phyloP scores from a whole-genome alignment of 2,888 invertebrate genomes.

The Trissonchulus sp. region DNA sequence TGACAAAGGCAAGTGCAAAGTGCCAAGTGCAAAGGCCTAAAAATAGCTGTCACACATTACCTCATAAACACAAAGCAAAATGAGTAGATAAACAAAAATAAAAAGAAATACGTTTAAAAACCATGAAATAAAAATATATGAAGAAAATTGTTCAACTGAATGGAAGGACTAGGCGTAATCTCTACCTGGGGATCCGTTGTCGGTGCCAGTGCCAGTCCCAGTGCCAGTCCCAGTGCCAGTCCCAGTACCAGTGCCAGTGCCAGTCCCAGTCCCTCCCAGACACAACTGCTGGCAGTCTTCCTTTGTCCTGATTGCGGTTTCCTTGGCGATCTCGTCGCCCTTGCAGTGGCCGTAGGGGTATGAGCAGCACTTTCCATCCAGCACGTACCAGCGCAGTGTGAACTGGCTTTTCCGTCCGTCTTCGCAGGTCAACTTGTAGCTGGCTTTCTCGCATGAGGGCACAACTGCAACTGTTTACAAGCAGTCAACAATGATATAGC shows the following conservation, averaged over 20 bases:
- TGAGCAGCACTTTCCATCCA: slow-evolving; percentile 27
- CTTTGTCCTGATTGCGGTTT: slow-evolving; percentile 19
- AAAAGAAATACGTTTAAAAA: no score
- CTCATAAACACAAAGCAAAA: no score
- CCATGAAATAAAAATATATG: no score
- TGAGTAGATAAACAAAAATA: no score
- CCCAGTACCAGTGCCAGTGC: background rate
- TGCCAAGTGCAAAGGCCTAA: no score
- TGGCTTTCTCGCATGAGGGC: slow-evolving; percentile 17
- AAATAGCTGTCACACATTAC: no score
- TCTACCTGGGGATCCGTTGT: background rate
- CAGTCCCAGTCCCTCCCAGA: slow-evolving; percentile 1
- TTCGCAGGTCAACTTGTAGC: slow-evolving; percentile 22
- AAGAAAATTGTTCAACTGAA: no score
- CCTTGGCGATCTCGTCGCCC: slow-evolving; percentile 25
- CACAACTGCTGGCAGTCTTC: slow-evolving; percentile 19
- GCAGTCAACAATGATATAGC: no score
- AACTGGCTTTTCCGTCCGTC: slow-evolving; percentile 22
- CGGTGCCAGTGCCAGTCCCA: background rate
- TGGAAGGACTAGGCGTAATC: no score
- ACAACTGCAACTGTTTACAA: no score
- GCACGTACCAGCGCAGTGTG: slow-evolving; percentile 18
- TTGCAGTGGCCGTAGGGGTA: slow-evolving; percentile 28
- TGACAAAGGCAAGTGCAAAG: no score
- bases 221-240: background rate